Base-by-base conservation (phyloP, 92 coral and sea anemone species). In the Scolanthus callimorphus region DNA sequence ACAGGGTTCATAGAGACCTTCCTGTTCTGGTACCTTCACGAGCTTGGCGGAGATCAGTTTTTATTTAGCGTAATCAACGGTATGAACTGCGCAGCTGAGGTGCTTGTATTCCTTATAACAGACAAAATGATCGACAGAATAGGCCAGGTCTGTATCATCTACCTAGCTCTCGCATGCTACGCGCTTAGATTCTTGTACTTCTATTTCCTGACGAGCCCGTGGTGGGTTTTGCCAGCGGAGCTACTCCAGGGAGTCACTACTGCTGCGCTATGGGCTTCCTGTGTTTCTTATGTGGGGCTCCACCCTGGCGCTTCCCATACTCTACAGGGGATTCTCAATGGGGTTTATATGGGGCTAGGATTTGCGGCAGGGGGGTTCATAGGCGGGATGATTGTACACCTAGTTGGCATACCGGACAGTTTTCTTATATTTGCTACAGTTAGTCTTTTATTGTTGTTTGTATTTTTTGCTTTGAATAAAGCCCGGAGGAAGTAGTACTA, bases 191-290 rank as follows among this genome's bases (percentile, higher is more conserved):
- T 88, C 56, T 15, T 76, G 17, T 92, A 83, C 49, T 92, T 88
- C 29, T 81, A 82, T 25, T 80, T 76, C 47, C 39, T 92, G 29
- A 48, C 62, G 60, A 88, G 81, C 64, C 98, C 98, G 6, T 92
- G 98, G 98, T 80, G 67, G 73, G 96, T 92, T 19, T 68, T 92
- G 56, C 91, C 91, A 61, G 98, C 88, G 58, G 98, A 92, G 28
- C 71, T 90, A 27, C 79, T 92, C 43, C 95, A 90, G 41, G 98
- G 98, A 25, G 74, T 92, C 44, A 92, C 98, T 15, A 92, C 98
- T 29, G 98, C 98, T 19, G 98, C 98, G 22, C 68, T 92, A 13
- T 92, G 98, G 98, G 84, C 98, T 39, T 80, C 98, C 62, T 84
- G 95, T 61, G 95, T 92, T 45, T 92, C 98, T 23, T 90, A 76